A percentile compares a stretch with the other conserved stretches of the same genome.
Evolutionary conservation across 2,113 vertebrate genomes (phyloP).

Genomic region (Noctilio leporinus): DNA sequence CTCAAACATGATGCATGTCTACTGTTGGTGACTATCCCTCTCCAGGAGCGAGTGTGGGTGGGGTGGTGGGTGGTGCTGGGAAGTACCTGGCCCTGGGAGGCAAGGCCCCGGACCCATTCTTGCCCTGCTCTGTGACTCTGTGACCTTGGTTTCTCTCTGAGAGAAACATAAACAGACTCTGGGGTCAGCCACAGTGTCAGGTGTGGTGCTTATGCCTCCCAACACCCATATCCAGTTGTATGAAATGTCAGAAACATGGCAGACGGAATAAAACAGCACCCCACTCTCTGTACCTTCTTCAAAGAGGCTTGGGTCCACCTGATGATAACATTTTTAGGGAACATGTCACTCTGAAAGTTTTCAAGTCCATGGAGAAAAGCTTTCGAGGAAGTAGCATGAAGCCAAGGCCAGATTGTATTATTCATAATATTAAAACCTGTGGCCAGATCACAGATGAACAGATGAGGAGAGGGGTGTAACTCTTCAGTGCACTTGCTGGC

Average conservation of each 20-base stretch:
- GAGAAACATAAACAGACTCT: neutral
- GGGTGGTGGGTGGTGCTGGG: neutral
- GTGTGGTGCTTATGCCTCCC: neutral
- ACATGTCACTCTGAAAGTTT: neutral
- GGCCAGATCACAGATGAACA: neutral
- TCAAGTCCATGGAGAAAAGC: neutral
- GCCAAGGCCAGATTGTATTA: neutral
- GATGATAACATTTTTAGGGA: neutral
- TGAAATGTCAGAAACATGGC: neutral
- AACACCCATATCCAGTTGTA: rapidly evolving
- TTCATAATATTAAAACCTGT: neutral
- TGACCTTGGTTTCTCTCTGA: neutral
- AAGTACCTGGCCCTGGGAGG: neutral
- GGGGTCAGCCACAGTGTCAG: neutral
- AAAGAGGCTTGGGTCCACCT: neutral
- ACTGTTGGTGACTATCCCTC: neutral
- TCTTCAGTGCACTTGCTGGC: rapidly evolving
- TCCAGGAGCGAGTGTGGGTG: neutral
- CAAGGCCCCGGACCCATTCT: too few species aligned
- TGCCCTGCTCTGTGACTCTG: neutral
- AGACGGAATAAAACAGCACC: neutral
- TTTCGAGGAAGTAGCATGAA: neutral
- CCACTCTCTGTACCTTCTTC: neutral
- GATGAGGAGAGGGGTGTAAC: neutral
- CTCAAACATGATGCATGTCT: neutral